phyloP scores from a whole-genome alignment of 2,797 vertebrate species.

The Pipistrellus pipistrellus region DNA sequence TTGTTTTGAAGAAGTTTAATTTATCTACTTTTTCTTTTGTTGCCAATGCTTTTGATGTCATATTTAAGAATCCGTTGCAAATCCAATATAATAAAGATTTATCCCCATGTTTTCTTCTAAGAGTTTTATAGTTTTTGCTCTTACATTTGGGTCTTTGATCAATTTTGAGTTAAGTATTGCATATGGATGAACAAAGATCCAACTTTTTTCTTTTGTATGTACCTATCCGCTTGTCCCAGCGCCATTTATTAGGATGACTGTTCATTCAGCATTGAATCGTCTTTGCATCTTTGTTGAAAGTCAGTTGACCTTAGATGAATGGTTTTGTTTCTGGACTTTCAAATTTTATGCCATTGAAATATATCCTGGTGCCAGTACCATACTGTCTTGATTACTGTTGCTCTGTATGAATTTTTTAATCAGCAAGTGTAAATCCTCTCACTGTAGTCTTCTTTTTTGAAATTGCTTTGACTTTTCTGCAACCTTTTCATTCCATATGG shows the following conservation, averaged over 20 bases:
- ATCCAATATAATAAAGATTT: not conserved
- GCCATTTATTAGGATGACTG: not conserved
- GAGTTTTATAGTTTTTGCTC: not conserved
- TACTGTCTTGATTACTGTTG: not conserved
- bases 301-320: not conserved
- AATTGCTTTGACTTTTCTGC: not conserved
- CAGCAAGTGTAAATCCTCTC: not conserved
- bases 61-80: not conserved
- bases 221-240: not conserved
- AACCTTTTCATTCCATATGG: not conserved
- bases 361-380: not conserved
- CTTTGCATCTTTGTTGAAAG: not conserved
- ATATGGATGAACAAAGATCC: not conserved
- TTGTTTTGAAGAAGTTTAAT: conserved; percentile 42
- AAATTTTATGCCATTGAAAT: not conserved
- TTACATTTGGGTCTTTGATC: not conserved
- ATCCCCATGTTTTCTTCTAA: not conserved
- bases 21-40: conserved; percentile 2
- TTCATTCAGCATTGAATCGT: not conserved
- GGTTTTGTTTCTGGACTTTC: not conserved
- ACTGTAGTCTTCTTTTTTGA: not conserved
- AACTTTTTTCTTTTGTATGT: not conserved
- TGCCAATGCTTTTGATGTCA: not conserved
- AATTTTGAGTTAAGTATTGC: not conserved
- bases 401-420: not conserved